These are phyloP conservation scores for Colossoma macropomum DNA, from an alignment of 2,113 vertebrate species.

Conservation along the genomic window DNA sequence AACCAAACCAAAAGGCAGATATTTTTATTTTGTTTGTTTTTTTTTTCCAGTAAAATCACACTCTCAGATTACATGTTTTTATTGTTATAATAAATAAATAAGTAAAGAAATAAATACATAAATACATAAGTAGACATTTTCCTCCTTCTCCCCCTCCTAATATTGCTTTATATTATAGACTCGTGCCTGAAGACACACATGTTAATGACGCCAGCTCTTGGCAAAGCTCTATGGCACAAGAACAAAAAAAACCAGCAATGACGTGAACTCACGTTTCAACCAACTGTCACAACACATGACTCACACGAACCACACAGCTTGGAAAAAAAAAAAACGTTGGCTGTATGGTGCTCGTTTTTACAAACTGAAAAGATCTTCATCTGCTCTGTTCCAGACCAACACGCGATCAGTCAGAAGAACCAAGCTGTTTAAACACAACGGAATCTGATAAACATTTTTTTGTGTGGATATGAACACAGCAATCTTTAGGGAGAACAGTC, in stretches of 20 bases:
- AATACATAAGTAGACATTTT: background rate
- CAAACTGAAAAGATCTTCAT: conserved; percentile 18
- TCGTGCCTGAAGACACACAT: background rate
- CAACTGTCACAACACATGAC: conserved; percentile 56
- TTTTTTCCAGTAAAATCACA: background rate
- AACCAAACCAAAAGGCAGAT: background rate
- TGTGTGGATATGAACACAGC: background rate
- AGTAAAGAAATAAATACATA: background rate
- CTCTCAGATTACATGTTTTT: background rate
- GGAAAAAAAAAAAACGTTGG: background rate
- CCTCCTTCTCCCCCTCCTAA: background rate
- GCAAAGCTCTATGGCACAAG: conserved; percentile 22
- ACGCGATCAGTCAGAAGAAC: background rate
- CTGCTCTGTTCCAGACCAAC: conserved; percentile 33
- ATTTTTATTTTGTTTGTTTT: background rate
- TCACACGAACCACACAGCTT: conserved; percentile 33
- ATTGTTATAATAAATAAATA: background rate
- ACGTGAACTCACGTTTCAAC: conserved; percentile 42
- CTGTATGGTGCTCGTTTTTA: background rate
- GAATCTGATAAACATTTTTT: background rate
- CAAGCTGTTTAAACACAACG: conserved; percentile 19
- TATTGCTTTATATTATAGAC: conserved; percentile 36
- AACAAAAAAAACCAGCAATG: conserved; percentile 33
- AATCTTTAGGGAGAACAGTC: conserved; percentile 53
- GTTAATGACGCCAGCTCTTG: conserved; percentile 26